Percentiles rank a stretch among this genome's conserved stretches.
phyloP scores from a whole-genome alignment of 2,113 vertebrate genomes.

The Thermophis baileyi region DNA sequence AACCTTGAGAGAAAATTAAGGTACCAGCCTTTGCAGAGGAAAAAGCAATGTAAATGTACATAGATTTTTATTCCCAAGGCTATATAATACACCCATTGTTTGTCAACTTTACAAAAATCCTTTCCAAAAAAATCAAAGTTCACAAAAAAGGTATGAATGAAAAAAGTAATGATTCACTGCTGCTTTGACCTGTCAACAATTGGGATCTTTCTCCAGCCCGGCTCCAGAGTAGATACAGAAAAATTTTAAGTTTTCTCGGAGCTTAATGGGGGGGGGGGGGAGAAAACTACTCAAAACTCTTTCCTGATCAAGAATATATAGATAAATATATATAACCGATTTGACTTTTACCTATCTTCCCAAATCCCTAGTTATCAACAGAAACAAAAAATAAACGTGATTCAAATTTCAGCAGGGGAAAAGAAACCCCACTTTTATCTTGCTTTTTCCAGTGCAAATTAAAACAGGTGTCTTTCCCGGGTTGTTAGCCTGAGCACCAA shows the following conservation, averaged over 20 bases:
- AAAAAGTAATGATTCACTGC: background rate
- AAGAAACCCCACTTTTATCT: background rate
- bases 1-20: background rate
- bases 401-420: background rate
- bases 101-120: background rate
- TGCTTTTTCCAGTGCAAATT: conserved; percentile 25
- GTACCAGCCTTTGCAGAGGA: background rate
- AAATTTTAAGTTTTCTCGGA: background rate
- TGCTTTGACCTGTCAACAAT: background rate
- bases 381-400: background rate
- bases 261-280: background rate
- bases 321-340: background rate
- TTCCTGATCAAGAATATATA: background rate
- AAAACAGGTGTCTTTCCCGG: conserved; percentile 53
- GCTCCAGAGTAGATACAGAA: background rate
- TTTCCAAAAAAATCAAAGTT: background rate
- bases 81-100: background rate
- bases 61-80: background rate
- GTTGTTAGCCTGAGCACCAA: background rate
- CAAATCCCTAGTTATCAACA: background rate
- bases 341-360: background rate
- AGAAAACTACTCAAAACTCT: background rate
- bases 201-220: too few relatives aligned
- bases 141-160: background rate
- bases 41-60: background rate